Base-by-base conservation (phyloP, 2,113 vertebrate genomes). In the Trinectes maculatus region DNA sequence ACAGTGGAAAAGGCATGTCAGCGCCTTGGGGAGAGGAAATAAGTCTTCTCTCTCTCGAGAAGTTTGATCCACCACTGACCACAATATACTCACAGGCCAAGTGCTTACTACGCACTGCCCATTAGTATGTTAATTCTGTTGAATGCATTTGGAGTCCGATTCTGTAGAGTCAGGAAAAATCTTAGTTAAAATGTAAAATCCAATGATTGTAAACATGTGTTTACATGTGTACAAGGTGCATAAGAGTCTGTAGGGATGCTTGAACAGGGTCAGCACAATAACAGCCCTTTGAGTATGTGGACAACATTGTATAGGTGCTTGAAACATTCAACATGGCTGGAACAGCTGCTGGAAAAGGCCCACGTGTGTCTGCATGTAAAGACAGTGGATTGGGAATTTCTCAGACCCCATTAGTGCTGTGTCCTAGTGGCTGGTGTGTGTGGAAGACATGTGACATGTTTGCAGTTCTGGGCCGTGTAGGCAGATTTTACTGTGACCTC, bases 271-370 rank as follows among this genome's bases (percentile, higher is more conserved):
- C n/a, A n/a, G n/a, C n/a, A n/a, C n/a, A n/a, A n/a, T n/a, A n/a
- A n/a, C n/a, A 10, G 16, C 12, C 29, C 49, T 36, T 28, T 9
- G 29, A 22, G 25, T 54, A 22, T 8, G 52, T 42, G 25, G 10
- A 26, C 48, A 26, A 21, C 34, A 8, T 16, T 29, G 10, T 8
- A 1, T 6, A 44, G 34, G 44, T 15, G 44, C 39, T 60, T 29
- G 7, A 37, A 52, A 33, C 31, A 15, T 29, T 63, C 33, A 4
- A 28, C 42, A n/a, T 25, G 21, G 51, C 40, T 22, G 15, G 15
- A 54, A 36, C 74, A 79, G 71, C 80, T 85, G 64, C 63, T 53
- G 39, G 34, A 58, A 64, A 42, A 42, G n/a, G 4, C 48, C 53
- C 43, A 12, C 25, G 46, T 49, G 70, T 54, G 1, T 62, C 51